Evolutionary conservation across 1,140 invertebrate genomes (phyloP).

Genomic region (Orussus abietinus): DNA sequence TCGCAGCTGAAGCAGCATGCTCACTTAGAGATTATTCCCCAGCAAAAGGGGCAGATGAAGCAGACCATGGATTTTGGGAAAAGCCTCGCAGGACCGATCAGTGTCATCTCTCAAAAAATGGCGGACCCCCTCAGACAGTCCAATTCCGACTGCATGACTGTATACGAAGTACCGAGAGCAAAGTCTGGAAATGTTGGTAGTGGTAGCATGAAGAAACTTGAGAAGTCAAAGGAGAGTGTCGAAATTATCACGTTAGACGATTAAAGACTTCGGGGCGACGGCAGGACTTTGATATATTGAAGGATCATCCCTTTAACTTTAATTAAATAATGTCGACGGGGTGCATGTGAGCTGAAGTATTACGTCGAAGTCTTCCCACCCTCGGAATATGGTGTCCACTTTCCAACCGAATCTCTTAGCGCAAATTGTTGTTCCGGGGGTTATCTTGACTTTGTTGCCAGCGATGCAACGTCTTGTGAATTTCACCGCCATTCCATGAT

Average conservation of each 20-base stretch:
- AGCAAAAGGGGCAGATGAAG: constrained; percentile 27
- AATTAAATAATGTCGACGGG: too few relatives aligned
- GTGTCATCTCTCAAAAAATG: constrained; percentile 28
- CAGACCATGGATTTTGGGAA: constrained; percentile 29
- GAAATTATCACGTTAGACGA: constrained; percentile 51
- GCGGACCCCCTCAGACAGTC: constrained; percentile 20
- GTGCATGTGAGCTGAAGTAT: too few relatives aligned
- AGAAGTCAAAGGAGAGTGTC: constrained; percentile 39
- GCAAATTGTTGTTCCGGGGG: too few relatives aligned
- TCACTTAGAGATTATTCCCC: constrained; percentile 60
- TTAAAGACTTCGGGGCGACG: too few relatives aligned
- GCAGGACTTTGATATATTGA: too few relatives aligned
- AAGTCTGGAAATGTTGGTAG: constrained; percentile 17
- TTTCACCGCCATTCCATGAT: too few relatives aligned
- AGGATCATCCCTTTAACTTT: too few relatives aligned
- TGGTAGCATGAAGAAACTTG: constrained; percentile 26
- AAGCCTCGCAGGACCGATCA: constrained; percentile 24
- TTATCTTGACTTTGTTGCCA: too few relatives aligned
- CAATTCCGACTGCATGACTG: constrained; percentile 22
- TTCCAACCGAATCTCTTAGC: too few relatives aligned
- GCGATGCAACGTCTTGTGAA: too few relatives aligned
- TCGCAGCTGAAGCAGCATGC: constrained; percentile 63
- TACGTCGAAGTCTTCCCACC: too few relatives aligned
- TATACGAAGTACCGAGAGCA: constrained; percentile 34
- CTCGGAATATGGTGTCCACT: too few relatives aligned